Conservation (phyloP, 2,113 vertebrate species). For the Hippocampus comes region DNA sequence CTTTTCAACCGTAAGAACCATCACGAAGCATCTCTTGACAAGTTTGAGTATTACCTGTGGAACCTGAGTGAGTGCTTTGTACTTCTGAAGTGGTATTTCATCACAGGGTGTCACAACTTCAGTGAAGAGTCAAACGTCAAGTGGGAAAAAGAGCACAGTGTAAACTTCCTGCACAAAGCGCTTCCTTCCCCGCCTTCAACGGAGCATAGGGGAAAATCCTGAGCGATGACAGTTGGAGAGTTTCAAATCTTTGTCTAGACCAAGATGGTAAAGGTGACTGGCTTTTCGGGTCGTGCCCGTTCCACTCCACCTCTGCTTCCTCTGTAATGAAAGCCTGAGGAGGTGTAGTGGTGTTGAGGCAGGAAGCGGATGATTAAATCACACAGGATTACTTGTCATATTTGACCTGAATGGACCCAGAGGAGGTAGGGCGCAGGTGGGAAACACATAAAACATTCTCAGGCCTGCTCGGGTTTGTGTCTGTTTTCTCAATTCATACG, state of each 20-base stretch:
- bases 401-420: constrained; percentile 39
- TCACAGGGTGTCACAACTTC: constrained; percentile 33
- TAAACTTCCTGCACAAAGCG: constrained; percentile 50
- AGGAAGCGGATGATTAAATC: constrained; percentile 56
- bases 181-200: constrained; percentile 37
- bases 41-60: not conserved
- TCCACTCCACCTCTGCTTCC: constrained; percentile 21
- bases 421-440: constrained; percentile 9
- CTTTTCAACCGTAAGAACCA: not conserved
- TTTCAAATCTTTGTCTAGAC: constrained; percentile 41
- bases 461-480: constrained; percentile 1
- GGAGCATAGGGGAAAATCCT: constrained; percentile 43
- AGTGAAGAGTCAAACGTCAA: constrained; percentile 38
- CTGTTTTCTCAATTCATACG: constrained; percentile 16
- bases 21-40: not conserved
- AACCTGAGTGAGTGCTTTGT: constrained; percentile 14
- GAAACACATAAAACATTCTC: constrained; percentile 23
- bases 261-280: constrained; percentile 40
- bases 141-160: constrained; percentile 36
- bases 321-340: constrained; percentile 39
- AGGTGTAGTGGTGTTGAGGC: constrained; percentile 22
- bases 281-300: constrained; percentile 40
- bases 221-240: constrained; percentile 48
- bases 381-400: constrained; percentile 47
- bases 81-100: constrained; percentile 33